Evolutionary conservation across 2,888 invertebrate species (phyloP), one percentile per base, ranked within the genome.

Genomic region (Polydesmus complanatus): DNA sequence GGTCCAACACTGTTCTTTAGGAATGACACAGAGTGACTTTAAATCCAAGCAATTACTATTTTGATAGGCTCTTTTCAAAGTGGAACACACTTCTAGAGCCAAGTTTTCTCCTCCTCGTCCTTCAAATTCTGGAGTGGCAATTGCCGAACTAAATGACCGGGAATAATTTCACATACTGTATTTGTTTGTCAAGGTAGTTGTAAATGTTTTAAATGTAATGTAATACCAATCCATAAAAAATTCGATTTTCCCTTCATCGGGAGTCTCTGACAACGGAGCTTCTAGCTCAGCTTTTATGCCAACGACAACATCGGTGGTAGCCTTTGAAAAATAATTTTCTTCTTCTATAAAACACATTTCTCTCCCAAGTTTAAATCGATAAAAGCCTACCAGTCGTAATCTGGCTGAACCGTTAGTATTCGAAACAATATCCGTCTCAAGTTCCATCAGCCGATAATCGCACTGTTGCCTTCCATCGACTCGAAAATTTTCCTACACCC

Each of bases 111-210:
- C 97, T 27, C 95, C 95, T 70, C 93, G 79, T 1, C 96, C 97
- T 78, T 97, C 96, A 78, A 96, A 97, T 70, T 87, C 88, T 2
- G 95, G 94, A 1, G 93, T 88, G 1, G 96, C 97, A 81, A 94
- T 96, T 8, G 96, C 96, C 23, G 96, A 96, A 74, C 94, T 93
- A 67, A 27, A 23, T 48, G 54, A 50, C 14, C 51, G 62, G 18
- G 8, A 47, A 47, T n/a, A 18, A 47, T 47, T 14, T 47, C n/a
- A 14, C 11, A 14, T n/a, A 14, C 48, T n/a, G n/a, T 47, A 47
- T 14, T n/a, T 11, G 48, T 47, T 47, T 14, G 48, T n/a, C 11
- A 14, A 47, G 48, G 48, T 47, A 14, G 26, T 23, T 14, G 3
- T 25, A 25, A 8, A 19, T 14, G 1, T n/a, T 8, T 54, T 8